A percentile compares a stretch with the other conserved stretches of the same genome.
These are phyloP conservation scores for Ornithoptera alexandrae DNA, from an alignment of 2,888 invertebrate genomes.

Conservation along the genomic window DNA sequence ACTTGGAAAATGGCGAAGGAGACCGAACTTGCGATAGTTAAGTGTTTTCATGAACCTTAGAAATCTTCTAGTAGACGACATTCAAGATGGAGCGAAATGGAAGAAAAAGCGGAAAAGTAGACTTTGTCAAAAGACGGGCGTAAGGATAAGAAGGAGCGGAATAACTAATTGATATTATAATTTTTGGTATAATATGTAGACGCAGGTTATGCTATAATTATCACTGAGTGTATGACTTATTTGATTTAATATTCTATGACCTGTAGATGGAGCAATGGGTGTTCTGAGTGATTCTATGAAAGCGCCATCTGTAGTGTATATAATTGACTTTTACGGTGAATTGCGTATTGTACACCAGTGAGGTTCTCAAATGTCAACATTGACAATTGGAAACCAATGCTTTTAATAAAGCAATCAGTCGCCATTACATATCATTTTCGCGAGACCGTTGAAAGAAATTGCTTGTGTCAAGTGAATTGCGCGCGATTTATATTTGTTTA, in stretches of 20 bases:
- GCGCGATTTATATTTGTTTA: slow-evolving; percentile 44
- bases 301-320: slow-evolving; percentile 6
- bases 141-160: too few species aligned
- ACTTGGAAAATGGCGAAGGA: too few species aligned
- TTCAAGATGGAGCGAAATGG: too few species aligned
- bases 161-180: background rate
- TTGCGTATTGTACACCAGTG: background rate
- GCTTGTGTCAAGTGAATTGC: slow-evolving; percentile 57
- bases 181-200: background rate
- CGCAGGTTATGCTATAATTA: background rate
- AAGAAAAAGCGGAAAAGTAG: too few species aligned
- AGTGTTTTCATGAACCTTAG: too few species aligned
- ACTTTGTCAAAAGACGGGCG: too few species aligned
- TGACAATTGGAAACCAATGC: slow-evolving; percentile 1
- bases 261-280: too few species aligned
- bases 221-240: background rate
- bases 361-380: slow-evolving; percentile 4
- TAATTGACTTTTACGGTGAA: background rate
- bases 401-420: slow-evolving; percentile 38
- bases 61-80: too few species aligned
- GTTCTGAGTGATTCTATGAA: background rate
- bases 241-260: background rate
- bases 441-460: slow-evolving; percentile 55
- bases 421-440: slow-evolving; percentile 57
- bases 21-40: too few species aligned